Base-by-base conservation (phyloP, 2,113 vertebrate species). In the Psittacula cyanocephala region DNA sequence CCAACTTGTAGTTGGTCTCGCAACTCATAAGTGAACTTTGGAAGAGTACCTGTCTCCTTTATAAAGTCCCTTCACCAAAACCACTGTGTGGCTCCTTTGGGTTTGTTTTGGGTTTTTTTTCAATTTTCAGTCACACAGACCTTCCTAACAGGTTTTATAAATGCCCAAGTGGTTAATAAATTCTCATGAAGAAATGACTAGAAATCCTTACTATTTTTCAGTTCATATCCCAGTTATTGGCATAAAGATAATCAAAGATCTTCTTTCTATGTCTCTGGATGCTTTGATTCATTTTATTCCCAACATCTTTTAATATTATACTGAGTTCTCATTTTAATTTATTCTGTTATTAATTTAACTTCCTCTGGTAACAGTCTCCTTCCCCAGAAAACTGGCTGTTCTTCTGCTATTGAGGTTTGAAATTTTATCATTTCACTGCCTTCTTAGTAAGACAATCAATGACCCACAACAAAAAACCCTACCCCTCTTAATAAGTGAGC, bases 221-320 rank as follows among this genome's bases (percentile, higher is more conserved):
- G 24, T 76, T 37, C 3, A 64, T 67, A 39, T 81, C 16, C 33
- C 28, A 33, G 8, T 63, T 92, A 75, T 18, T 64, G 50, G 13
- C 62, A 70, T 70, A 88, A 74, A 77, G 27, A 19, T 77, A 90
- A 88, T 78, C 20, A 71, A 81, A 74, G 9, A 53, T 39, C 24
- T 53, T 23, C 5, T 71, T 17, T 81, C 18, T 22, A 5, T 2
- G 0, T 64, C 68, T 86, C 33, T 52, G 78, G 62, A 64, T 74
- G 44, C 1, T 93, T 91, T 72, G 11, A 33, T 81, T 78, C 9
- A 85, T 93, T 86, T 94, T 82, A 74, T 94, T 86, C 57, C 55
- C 47, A 75, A 75, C 20, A 55, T 9, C 17, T 62, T 81, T 80
- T 33, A 28, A 28, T 53, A 76, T n/a, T 79, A 43, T 69, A 39